Evolutionary conservation across 2,888 invertebrate genomes (phyloP).

Genomic region (Orgyia antiqua): DNA sequence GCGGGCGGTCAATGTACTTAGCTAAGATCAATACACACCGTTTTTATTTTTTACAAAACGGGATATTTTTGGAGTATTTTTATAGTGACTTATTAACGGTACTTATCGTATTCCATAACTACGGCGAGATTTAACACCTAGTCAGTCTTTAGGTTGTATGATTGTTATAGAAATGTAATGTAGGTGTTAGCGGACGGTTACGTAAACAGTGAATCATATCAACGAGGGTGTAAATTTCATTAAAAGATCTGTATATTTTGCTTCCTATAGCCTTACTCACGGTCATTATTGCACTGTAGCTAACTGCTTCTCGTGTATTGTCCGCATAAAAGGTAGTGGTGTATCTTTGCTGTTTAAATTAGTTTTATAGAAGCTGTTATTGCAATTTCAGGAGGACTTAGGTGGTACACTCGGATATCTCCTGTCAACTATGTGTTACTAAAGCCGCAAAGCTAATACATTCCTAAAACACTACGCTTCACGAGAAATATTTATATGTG

Average conservation of each 20-base stretch:
- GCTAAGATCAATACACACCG: no score
- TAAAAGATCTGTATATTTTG: constrained; percentile 75
- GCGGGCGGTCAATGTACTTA: no score
- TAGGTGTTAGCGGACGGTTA: constrained; percentile 10
- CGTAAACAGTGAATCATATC: constrained; percentile 33
- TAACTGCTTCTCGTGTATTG: constrained; percentile 52
- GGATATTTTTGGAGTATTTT: no score
- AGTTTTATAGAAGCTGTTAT: constrained; percentile 60
- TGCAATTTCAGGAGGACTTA: constrained; percentile 83
- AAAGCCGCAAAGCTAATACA: constrained; percentile 42
- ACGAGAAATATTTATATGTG: constrained; percentile 35
- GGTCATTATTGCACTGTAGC: constrained; percentile 66
- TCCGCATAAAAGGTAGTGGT: constrained; percentile 55
- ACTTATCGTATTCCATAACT: no score
- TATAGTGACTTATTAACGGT: no score
- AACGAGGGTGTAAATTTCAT: constrained; percentile 50
- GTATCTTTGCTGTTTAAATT: constrained; percentile 24
- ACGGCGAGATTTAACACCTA: no score
- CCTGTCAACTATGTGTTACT: constrained; percentile 81
- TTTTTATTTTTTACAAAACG: no score
- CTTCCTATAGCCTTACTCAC: constrained; percentile 46
- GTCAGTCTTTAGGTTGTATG: no score
- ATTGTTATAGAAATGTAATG: no score
- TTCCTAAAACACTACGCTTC: constrained; percentile 51
- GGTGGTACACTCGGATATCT: constrained; percentile 81